Evolutionary conservation across 2,888 invertebrate species (phyloP), one percentile per base, ranked within the genome.

Genomic region (Trachelus stipa): DNA sequence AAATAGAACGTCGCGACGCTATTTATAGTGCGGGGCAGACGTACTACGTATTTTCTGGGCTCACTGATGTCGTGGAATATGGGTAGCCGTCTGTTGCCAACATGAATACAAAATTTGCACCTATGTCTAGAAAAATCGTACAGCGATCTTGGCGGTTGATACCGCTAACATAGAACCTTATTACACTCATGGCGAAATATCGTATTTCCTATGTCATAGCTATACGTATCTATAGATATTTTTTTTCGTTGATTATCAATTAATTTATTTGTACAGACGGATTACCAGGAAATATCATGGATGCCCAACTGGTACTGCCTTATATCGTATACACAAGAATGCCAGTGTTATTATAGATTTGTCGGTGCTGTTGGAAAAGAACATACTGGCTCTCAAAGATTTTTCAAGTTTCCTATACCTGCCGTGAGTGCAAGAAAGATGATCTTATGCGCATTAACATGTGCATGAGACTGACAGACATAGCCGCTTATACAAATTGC

Each of bases 11-110:
- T 33, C 31, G 11, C 71, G 71, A 56, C 23, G 31, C 31, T 71
- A 71, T 71, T 71, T 71, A 71, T 71, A 71, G 23, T 1, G 31
- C 12, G 71, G 71, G 34, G 71, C 71, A 71, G 71, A 71, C 71
- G 71, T 71, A 71, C 71, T 71, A 71, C 71, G 71, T 71, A 71
- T 71, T 71, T 31, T 71, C 71, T 71, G 71, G 33, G 30, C 71
- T 56, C 56, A 56, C 56, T 6, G 56, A 56, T 15, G 56, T 56
- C 56, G 56, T 56, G 23, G 56, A 56, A 56, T 56, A 56, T 56
- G 23, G 23, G 56, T 56, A 56, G 56, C 56, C 2, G 56, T 23
- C 56, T 56, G 56, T 56, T 23, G 56, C 56, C 23, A 56, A 23
- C 9, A 23, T 56, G 56, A 56, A 56, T 56, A 56, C 23, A 56